phyloP scores from a whole-genome alignment of 2,888 invertebrate genomes.

The Ecliptopera silaceata region DNA sequence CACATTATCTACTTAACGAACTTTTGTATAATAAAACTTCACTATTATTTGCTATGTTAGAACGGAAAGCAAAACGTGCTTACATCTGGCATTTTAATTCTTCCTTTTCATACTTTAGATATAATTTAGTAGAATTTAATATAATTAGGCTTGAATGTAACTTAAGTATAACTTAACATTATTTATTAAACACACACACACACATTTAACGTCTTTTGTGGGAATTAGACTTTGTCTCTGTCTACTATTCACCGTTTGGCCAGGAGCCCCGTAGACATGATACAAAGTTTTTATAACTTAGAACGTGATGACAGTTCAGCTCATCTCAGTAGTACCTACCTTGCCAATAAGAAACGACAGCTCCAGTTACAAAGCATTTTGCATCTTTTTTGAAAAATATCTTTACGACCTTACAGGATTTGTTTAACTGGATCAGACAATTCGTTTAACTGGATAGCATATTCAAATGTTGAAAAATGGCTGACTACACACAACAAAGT shows the following conservation, averaged over 20 bases:
- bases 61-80: no score
- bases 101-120: slow-evolving; percentile 43
- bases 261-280: neutral
- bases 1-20: no score
- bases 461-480: neutral
- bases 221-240: slow-evolving; percentile 8
- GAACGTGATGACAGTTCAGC: neutral
- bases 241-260: neutral
- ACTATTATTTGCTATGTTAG: no score
- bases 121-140: slow-evolving; percentile 51
- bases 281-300: neutral
- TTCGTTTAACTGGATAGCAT: neutral
- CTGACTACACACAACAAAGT: slow-evolving; percentile 4
- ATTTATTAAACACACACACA: slow-evolving; percentile 25
- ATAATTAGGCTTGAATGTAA: slow-evolving; percentile 36
- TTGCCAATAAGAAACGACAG: no score
- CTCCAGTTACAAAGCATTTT: no score
- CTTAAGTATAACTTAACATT: slow-evolving; percentile 19
- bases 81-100: slow-evolving; percentile 18
- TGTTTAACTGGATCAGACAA: neutral
- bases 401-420: no score
- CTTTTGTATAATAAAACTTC: no score
- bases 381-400: no score
- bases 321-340: no score
- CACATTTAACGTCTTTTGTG: slow-evolving; percentile 12